phyloP scores from a whole-genome alignment of 2,797 vertebrate genomes.

The Rallus crepitans region DNA sequence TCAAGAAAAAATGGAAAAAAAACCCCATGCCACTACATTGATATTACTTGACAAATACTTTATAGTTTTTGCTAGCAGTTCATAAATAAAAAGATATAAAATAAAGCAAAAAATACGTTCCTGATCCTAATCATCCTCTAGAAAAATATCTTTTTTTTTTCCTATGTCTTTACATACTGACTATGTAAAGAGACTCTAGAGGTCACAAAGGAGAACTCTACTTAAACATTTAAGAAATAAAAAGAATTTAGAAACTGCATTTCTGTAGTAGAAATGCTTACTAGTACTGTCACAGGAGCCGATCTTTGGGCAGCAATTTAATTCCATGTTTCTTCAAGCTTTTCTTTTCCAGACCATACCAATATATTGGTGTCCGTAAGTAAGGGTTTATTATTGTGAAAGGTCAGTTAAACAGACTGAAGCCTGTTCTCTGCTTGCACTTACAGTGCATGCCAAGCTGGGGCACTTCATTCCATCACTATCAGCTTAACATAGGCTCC shows the following conservation, averaged over 20 bases:
- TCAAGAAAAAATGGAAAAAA: neutral
- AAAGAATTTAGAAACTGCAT: neutral
- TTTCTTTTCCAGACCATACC: neutral
- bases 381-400: neutral
- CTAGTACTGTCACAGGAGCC: neutral
- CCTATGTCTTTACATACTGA: neutral
- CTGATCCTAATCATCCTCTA: neutral
- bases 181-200: neutral
- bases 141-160: neutral
- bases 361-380: neutral
- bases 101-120: neutral
- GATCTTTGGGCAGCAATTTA: neutral
- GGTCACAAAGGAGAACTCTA: neutral
- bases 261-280: neutral
- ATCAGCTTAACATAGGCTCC: constrained; percentile 14
- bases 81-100: neutral
- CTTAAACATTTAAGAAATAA: neutral
- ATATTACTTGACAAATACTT: neutral
- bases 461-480: constrained; percentile 46
- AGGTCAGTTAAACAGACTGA: constrained; percentile 18
- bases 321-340: neutral
- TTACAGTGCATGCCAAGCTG: constrained; percentile 8
- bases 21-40: neutral
- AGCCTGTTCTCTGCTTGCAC: neutral
- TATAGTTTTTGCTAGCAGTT: neutral